A percentile compares a stretch with the other conserved stretches of the same genome.
phyloP scores from a whole-genome alignment of 2,888 invertebrate genomes.

The Latheticus oryzae region DNA sequence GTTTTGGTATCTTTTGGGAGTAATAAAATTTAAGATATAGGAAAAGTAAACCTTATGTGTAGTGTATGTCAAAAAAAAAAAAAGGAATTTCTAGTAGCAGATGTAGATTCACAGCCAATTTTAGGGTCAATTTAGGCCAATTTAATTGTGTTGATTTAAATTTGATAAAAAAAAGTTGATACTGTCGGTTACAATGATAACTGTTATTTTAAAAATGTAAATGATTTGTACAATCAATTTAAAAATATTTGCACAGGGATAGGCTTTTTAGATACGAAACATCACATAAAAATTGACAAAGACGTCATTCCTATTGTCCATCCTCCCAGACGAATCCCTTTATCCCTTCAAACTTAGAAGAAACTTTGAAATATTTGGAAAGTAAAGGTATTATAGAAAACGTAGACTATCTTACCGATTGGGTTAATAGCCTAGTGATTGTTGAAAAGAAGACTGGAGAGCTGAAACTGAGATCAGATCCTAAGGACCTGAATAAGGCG shows the following conservation, averaged over 20 bases:
- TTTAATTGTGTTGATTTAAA: constrained; percentile 16
- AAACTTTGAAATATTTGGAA: constrained; percentile 37
- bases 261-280: not conserved
- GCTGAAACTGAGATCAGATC: constrained; percentile 26
- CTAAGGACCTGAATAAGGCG: constrained; percentile 25
- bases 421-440: constrained; percentile 27
- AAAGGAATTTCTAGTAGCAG: constrained; percentile 25
- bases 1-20: constrained; percentile 11
- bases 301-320: constrained; percentile 5
- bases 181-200: not conserved
- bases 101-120: constrained; percentile 18
- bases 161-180: constrained; percentile 25
- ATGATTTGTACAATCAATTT: not conserved
- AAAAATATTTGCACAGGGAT: constrained; percentile 5
- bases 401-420: constrained; percentile 34
- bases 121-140: constrained; percentile 30
- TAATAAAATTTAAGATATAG: constrained; percentile 7
- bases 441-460: constrained; percentile 26
- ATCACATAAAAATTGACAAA: constrained; percentile 9
- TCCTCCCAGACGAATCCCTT: constrained; percentile 7
- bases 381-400: constrained; percentile 38
- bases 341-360: constrained; percentile 29
- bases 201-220: not conserved
- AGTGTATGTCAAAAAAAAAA: constrained; percentile 3
- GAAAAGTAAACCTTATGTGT: constrained; percentile 23